These are phyloP conservation scores for Patiria pectinifera DNA, from an alignment of 53 echinoderm and acorn worm genomes.

Conservation along the genomic window DNA sequence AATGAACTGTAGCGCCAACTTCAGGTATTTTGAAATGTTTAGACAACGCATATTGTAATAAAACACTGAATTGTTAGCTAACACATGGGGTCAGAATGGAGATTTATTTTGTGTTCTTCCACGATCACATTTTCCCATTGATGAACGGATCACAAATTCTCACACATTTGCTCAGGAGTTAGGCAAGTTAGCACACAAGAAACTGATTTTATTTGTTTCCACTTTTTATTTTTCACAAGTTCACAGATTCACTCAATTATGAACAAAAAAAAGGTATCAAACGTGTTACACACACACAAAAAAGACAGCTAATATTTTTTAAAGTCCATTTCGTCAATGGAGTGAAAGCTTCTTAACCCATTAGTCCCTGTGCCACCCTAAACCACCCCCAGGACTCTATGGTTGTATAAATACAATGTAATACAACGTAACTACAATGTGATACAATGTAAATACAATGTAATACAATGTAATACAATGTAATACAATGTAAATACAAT, in stretches of 20 bases:
- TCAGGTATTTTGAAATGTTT: slow-evolving; percentile 36
- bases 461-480: too few relatives aligned
- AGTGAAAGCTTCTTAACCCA: too few relatives aligned
- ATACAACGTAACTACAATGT: too few relatives aligned
- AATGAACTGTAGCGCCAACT: slow-evolving; percentile 7
- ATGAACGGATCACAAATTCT: too few relatives aligned
- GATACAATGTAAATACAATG: too few relatives aligned
- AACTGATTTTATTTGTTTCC: background rate
- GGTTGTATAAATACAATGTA: too few relatives aligned
- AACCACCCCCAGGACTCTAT: too few relatives aligned
- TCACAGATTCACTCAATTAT: slow-evolving; percentile 14
- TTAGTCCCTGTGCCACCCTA: too few relatives aligned
- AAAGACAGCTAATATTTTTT: background rate
- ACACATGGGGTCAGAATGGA: background rate
- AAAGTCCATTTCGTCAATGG: background rate
- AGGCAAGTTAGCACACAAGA: too few relatives aligned
- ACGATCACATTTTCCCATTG: background rate
- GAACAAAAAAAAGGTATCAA: slow-evolving; percentile 1
- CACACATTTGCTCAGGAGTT: too few relatives aligned
- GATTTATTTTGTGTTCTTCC: background rate
- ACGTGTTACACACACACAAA: slow-evolving; percentile 17
- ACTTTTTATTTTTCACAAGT: slow-evolving; percentile 21
- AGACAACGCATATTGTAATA: slow-evolving; percentile 52
- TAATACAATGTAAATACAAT: too few relatives aligned
- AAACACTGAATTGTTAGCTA: slow-evolving; percentile 31